phyloP scores from a whole-genome alignment of 30 jellyfish, hydroid and myxozoan genomes.

The Aurelia aurita complex sp. Pacific region DNA sequence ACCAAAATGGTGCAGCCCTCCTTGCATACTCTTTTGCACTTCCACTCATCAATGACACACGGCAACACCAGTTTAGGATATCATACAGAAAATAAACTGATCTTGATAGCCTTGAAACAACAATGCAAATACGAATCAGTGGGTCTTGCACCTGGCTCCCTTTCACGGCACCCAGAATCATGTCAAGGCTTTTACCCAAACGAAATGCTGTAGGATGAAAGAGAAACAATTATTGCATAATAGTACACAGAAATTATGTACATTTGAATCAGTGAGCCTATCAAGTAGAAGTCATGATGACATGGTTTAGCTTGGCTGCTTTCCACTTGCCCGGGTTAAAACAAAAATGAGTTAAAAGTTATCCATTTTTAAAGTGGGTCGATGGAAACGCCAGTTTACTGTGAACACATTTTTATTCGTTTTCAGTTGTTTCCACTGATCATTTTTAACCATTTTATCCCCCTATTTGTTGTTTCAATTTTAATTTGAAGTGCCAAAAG shows the following conservation, averaged over 20 bases:
- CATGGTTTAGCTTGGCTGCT: neutral
- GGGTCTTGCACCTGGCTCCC: slow-evolving; percentile 85
- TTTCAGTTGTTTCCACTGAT: too few species aligned
- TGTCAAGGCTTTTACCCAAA: slow-evolving; percentile 84
- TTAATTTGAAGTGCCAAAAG: too few species aligned
- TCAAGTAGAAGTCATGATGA: neutral
- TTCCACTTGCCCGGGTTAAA: too few species aligned
- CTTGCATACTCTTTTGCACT: slow-evolving; percentile 68
- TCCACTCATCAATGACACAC: slow-evolving; percentile 82
- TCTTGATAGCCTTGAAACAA: slow-evolving; percentile 72
- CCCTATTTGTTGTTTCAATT: too few species aligned
- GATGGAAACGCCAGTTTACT: too few species aligned
- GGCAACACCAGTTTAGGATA: slow-evolving; percentile 83
- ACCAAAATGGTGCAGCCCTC: slow-evolving; percentile 87
- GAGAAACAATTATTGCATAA: neutral
- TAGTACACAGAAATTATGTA: neutral
- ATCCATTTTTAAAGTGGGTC: too few species aligned
- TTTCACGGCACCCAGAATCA: slow-evolving; percentile 81
- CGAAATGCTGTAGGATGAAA: slow-evolving; percentile 79
- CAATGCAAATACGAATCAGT: slow-evolving; percentile 70
- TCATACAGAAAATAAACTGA: slow-evolving; percentile 82
- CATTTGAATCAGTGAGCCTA: neutral
- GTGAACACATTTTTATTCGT: too few species aligned
- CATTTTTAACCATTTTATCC: too few species aligned
- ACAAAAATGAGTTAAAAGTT: neutral